Base-by-base conservation (phyloP, 2,888 invertebrate species). In the Drosophila phalerata region DNA sequence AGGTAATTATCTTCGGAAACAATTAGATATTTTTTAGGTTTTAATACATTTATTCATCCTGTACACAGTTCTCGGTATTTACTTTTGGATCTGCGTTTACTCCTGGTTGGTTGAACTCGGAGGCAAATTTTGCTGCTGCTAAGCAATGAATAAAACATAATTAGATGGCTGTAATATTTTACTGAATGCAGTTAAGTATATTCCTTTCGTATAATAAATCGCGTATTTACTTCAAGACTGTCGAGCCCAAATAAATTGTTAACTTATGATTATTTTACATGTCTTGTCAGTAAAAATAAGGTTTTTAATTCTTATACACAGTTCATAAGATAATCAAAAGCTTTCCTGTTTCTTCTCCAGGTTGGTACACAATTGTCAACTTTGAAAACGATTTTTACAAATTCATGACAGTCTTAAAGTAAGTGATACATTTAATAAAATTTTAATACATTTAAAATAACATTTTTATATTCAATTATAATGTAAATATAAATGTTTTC, bases 81-180 rank as follows among this genome's bases (percentile, higher is more conserved):
- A 55, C 55, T 55, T 55, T 43, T 55, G 32, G 42, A 55, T 55
- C 55, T 43, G 55, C 32, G 43, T n/a, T 9, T 55, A 43, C 22
- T 55, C 55, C 8, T 55, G 42, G 42, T 34, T 40, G 9, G n/a
- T 19, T 0, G 6, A 19, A 9, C 17, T 49, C 11, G 49, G 49
- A 9, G 49, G 49, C 3, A 32, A n/a, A 42, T 6, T 19, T 1
- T 42, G 42, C 13, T 42, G 42, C 11, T 42, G 30, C 30, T 30
- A 30, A 37, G n/a, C 13, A 13, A 42, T 10, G 40, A 13, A 22
- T 13, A 13, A 42, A 28, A 1, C 28, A 28, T 8, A 6, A 8
- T 6, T 8, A 28, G 34, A 13, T 13, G 11, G 34, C 13, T 34
- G 4, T 13, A 34, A 13, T 34, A 34, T 34, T 5, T 34, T 13